Base-by-base conservation (phyloP, 2,797 vertebrate species). In the Echiichthys vipera region DNA sequence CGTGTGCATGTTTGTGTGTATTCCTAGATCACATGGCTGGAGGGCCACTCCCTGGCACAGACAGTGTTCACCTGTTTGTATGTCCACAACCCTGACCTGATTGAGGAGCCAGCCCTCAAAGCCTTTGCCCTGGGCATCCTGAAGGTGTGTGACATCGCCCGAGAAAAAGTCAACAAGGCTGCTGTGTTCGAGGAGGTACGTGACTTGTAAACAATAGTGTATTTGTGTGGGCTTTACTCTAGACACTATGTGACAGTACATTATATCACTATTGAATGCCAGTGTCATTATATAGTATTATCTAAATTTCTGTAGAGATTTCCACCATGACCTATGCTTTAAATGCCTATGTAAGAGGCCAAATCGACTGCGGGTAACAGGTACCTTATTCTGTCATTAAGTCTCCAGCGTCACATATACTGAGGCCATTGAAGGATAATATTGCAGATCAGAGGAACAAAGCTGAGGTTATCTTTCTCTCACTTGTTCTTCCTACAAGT, bases 291-390 rank as follows among this genome's bases (percentile, higher is more conserved):
- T n/a, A n/a, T n/a, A n/a, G n/a, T n/a, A n/a, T n/a, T n/a, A n/a
- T n/a, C n/a, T n/a, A n/a, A n/a, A n/a, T n/a, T 27, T 70, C 22
- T 81, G 8, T 71, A 99, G 98, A 91, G 98, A 99, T 91, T 99
- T 99, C 92, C 98, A 99, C 98, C 50, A 99, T 99, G 98, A 99
- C 98, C 2, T 99, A 99, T 0, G 98, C 80, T 99, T 99, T 93
- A 99, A 99, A 99, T 99, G 98, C 98, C 97, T 57, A 95, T 77
- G 97, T 99, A 54, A 98, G 98, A 69, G 98, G 99, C 93, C n/a
- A n/a, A n/a, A n/a, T n/a, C n/a, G n/a, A n/a, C 94, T 99, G 84
- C 95, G 98, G 83, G 98, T 99, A 83, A 99, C 98, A 94, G 98
- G 98, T 99, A 95, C 69, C 15, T 47, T 39, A 10, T 2, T 37